Evolutionary conservation across 2,888 invertebrate species (phyloP), one percentile per base, ranked within the genome.

Genomic region (Cinara cedri): DNA sequence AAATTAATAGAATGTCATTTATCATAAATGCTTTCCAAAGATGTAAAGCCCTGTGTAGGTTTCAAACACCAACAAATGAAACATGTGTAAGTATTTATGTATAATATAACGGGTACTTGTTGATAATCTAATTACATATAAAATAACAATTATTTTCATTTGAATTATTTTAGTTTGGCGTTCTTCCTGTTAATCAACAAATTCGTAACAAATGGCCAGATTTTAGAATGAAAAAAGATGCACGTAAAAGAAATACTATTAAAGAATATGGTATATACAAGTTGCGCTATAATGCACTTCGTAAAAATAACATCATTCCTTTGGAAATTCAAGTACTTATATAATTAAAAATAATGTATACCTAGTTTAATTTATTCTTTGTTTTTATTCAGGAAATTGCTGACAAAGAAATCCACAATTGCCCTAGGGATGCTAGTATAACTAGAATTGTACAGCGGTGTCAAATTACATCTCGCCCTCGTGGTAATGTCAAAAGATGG

Each of bases 241-340:
- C 93, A 0, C 94, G 94, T 85, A 89, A 94, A 49, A 89, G 97
- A 75, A 90, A 91, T 84, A 87, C 91, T 84, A 90, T 92, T 0
- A 90, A 90, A 55, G 91, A 95, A 85, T 88, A 91, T 85, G 94
- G 91, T 62, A 89, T 91, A 1, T 90, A 92, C 81, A 89, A 97
- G 82, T 87, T 95, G 80, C 90, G 97, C 81, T 88, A 95, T 0
- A 93, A 96, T 86, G 91, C 94, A 0, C 85, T 98, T 81, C 90
- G 95, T 80, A 94, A 92, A 85, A 96, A 96, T 85, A 90, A 91
- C 84, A 90, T 98, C 82, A 87, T 98, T 63, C 98, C 98, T 0
- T 83, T 87, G 21, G 95, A 95, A 87, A 87, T 91, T 24, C 84
- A 85, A 85, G 90, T 90, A 85, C 83, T 83, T 82, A 1, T 57